These are phyloP conservation scores for Tragelaphus eurycerus DNA, from an alignment of 2,797 vertebrate species.

Conservation along the genomic window DNA sequence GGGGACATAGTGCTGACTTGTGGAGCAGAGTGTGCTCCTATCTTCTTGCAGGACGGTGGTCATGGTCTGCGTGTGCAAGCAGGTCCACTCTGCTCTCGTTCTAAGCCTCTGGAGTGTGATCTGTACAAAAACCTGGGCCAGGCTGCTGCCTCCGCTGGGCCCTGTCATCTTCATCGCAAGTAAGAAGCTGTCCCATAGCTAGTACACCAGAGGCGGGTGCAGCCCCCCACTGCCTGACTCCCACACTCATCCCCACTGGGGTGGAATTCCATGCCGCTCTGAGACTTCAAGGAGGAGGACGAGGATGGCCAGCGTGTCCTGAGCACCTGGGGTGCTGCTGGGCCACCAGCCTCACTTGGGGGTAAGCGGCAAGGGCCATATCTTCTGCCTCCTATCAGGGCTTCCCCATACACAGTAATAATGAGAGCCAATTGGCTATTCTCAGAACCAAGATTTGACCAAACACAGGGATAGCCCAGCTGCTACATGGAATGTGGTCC, in stretches of 20 bases:
- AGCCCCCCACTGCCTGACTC: background rate
- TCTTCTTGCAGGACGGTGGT: fast-evolving
- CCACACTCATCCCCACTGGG: fast-evolving
- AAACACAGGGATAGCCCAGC: background rate
- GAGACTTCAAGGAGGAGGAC: fast-evolving
- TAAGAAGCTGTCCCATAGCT: background rate
- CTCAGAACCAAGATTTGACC: background rate
- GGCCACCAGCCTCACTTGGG: fast-evolving
- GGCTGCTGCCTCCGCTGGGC: fast-evolving
- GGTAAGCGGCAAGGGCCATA: background rate
- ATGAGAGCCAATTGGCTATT: background rate
- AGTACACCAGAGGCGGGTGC: background rate
- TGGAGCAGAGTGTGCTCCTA: fast-evolving
- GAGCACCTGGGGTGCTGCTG: background rate
- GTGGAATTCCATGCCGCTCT: background rate
- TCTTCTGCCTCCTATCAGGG: fast-evolving
- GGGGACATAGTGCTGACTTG: fast-evolving
- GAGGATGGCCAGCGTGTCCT: fast-evolving
- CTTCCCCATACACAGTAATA: background rate
- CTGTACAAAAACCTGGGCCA: fast-evolving
- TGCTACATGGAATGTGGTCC: background rate
- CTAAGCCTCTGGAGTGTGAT: fast-evolving
- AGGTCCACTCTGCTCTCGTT: background rate
- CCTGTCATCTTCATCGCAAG: fast-evolving
- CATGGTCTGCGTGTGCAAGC: fast-evolving